Evolutionary conservation across 2,888 invertebrate species (phyloP), one percentile per base, ranked within the genome.

Genomic region (Archips xylosteana): DNA sequence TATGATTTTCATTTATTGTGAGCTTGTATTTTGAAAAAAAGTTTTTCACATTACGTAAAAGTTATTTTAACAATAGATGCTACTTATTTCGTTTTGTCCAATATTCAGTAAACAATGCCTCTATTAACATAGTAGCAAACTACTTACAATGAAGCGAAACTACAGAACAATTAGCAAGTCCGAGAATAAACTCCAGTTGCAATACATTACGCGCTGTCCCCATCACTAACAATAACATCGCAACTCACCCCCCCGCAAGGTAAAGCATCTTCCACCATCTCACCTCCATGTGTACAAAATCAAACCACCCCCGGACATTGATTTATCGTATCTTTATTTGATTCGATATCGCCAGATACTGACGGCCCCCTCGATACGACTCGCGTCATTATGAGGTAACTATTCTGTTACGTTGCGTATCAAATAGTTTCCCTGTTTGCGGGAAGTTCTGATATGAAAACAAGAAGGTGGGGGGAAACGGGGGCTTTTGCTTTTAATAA

Each of bases 271-370:
- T n/a, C 13, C 49, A 49, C 3, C n/a, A 12, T 12, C 9, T 39
- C 39, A 36, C 15, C 13, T 15, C 36, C 36, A 12, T 2, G 9
- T 36, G 36, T 36, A 36, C 60, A 39, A 39, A 9, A 39, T 42
- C 63, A n/a, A 23, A 62, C 62, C 15, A 64, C 62, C 60, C 70
- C 90, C 90, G 89, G 92, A 92, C 93, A 89, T 92, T 92, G 93
- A 94, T 94, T 92, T 91, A 94, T 92, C 85, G 88, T 84, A 85
- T 90, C 87, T 91, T 92, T 92, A 93, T 93, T 92, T 92, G 92
- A 94, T 93, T 92, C 91, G 93, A 92, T 93, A 93, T 94, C 93
- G 92, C 92, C 92, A 91, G 92, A 91, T 69, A 64, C 65, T 72
- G 63, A 57, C 60, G 5, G 49, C 23, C 73, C 75, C 75, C 75